A percentile compares a stretch with the other conserved stretches of the same genome.
These are phyloP conservation scores for Rhinatrema bivittatum DNA, from an alignment of 2,797 vertebrate genomes.

Conservation along the genomic window DNA sequence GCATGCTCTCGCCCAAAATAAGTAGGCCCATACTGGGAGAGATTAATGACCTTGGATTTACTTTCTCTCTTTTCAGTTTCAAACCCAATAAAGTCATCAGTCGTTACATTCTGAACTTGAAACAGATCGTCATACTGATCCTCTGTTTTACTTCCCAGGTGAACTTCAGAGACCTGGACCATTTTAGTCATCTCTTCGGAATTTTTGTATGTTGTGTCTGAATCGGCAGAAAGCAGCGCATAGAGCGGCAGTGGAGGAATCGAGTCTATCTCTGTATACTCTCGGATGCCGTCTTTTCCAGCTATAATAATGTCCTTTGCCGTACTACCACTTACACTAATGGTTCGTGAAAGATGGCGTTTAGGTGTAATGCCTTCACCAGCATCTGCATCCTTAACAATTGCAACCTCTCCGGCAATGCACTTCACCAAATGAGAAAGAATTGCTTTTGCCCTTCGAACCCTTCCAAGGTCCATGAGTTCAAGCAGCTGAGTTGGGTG, in stretches of 20 bases:
- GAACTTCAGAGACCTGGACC: conserved; percentile 59
- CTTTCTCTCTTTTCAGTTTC: conserved; percentile 86
- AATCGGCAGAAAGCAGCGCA: conserved; percentile 84
- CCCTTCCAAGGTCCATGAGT: conserved; percentile 94
- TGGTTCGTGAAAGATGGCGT: conserved; percentile 91
- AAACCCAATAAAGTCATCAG: conserved; percentile 89
- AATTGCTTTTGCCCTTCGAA: conserved; percentile 93
- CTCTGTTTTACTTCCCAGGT: conserved; percentile 58
- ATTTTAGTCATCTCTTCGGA: conserved; percentile 74
- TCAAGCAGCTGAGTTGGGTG: conserved; percentile 94
- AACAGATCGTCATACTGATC: conserved; percentile 92
- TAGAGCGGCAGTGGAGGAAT: conserved; percentile 90
- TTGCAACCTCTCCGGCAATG: conserved; percentile 92
- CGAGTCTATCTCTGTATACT: conserved; percentile 98
- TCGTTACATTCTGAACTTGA: conserved; percentile 79
- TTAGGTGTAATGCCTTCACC: conserved; percentile 78
- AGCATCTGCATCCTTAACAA: conserved; percentile 86
- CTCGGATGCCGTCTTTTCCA: conserved; percentile 86
- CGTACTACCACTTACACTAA: conserved; percentile 95
- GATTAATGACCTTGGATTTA: conserved; percentile 90
- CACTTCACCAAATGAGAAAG: conserved; percentile 95
- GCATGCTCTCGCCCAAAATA: conserved; percentile 94
- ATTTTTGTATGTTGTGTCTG: conserved; percentile 78
- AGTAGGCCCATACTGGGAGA: conserved; percentile 91
- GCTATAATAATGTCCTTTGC: conserved; percentile 92